These are phyloP conservation scores for Acanthosepion esculentum DNA, from an alignment of 2,888 invertebrate species.

Conservation along the genomic window DNA sequence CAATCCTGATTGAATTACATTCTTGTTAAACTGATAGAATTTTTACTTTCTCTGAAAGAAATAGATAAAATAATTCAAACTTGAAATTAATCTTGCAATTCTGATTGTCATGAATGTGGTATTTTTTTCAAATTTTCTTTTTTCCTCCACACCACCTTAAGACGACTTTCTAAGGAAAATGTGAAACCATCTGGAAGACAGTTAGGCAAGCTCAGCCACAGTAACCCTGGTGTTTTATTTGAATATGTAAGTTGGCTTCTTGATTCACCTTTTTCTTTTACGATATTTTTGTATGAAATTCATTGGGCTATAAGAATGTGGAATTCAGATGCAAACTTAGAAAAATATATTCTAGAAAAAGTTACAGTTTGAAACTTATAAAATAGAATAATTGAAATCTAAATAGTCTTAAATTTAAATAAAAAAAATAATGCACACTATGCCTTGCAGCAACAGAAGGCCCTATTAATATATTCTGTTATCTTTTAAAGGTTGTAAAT, in stretches of 20 bases:
- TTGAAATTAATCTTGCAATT: neutral
- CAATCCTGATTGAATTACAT: too few relatives aligned
- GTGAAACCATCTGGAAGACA: slow-evolving; percentile 96
- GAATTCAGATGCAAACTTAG: neutral
- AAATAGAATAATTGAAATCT: neutral
- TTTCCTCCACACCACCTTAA: slow-evolving; percentile 57
- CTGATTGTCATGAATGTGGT: neutral
- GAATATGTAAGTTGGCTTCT: slow-evolving; percentile 89
- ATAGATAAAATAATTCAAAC: neutral
- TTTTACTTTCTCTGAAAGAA: neutral
- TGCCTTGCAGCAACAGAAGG: neutral
- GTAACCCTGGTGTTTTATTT: slow-evolving; percentile 94
- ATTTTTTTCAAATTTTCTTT: neutral
- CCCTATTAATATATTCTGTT: neutral
- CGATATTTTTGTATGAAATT: neutral
- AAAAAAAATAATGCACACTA: neutral
- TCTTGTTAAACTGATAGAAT: neutral
- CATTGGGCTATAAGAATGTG: neutral
- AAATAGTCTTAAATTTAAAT: neutral
- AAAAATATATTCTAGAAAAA: slow-evolving; percentile 34
- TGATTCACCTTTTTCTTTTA: neutral
- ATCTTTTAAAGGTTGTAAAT: neutral
- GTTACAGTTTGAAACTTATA: too few relatives aligned
- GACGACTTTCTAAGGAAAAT: slow-evolving; percentile 92
- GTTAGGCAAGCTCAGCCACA: slow-evolving; percentile 97